Evolutionary conservation across 1,140 invertebrate genomes (phyloP).

Genomic region (Conopomorpha cramerella): DNA sequence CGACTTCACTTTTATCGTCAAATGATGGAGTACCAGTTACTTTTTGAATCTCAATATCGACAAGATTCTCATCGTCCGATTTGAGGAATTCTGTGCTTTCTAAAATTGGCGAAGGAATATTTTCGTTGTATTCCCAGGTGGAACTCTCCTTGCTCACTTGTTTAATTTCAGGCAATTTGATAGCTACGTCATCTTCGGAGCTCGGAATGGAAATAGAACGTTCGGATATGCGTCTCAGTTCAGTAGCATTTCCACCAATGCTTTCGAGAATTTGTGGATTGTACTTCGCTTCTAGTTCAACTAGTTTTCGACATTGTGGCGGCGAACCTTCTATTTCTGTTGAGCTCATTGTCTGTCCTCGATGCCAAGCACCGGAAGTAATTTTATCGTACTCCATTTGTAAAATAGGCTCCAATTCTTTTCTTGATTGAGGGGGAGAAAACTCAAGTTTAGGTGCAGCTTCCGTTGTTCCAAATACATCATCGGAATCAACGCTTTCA

Average conservation of each 20-base stretch:
- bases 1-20: slow-evolving; percentile 26
- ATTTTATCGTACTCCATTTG: slow-evolving; percentile 71
- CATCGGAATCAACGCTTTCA: slow-evolving; percentile 72
- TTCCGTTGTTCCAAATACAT: slow-evolving; percentile 72
- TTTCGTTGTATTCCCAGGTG: slow-evolving; percentile 67
- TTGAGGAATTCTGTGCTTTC: slow-evolving; percentile 64
- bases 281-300: slow-evolving; percentile 64
- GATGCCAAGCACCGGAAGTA: slow-evolving; percentile 66
- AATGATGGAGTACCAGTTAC: slow-evolving; percentile 33
- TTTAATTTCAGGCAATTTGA: slow-evolving; percentile 52
- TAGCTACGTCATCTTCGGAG: slow-evolving; percentile 67
- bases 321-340: slow-evolving; percentile 74
- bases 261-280: slow-evolving; percentile 65
- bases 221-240: slow-evolving; percentile 69
- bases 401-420: slow-evolving; percentile 72
- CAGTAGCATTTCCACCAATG: slow-evolving; percentile 61
- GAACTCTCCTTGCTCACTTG: slow-evolving; percentile 53
- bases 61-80: slow-evolving; percentile 61
- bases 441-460: slow-evolving; percentile 71
- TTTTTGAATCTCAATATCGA: slow-evolving; percentile 56
- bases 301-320: slow-evolving; percentile 65
- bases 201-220: slow-evolving; percentile 72
- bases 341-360: slow-evolving; percentile 73
- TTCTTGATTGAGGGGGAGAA: slow-evolving; percentile 70
- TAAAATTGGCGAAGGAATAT: slow-evolving; percentile 64